Evolutionary conservation across 2,113 vertebrate species (phyloP).

Genomic region (Motacilla alba): DNA sequence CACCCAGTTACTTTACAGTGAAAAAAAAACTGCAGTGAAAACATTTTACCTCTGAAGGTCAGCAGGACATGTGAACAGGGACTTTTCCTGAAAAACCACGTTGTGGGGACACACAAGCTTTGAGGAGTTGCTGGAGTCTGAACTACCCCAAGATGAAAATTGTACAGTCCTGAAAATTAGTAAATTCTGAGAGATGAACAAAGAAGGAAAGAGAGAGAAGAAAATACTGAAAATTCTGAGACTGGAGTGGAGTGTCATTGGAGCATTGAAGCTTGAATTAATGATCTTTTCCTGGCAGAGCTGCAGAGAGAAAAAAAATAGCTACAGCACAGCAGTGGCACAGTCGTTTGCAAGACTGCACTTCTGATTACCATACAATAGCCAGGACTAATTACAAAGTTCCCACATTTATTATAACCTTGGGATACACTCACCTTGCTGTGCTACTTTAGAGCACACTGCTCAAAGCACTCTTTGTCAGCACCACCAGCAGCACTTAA

Average conservation of each 20-base stretch:
- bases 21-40: not conserved
- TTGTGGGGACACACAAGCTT: not conserved
- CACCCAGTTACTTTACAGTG: not conserved
- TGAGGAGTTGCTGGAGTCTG: not conserved
- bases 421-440: not conserved
- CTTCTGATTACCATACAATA: not conserved
- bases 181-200: not conserved
- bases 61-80: rapidly evolving
- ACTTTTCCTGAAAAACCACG: not conserved
- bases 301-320: not conserved
- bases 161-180: not conserved
- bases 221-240: not conserved
- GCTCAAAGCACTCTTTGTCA: not conserved
- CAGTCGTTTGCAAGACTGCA: not conserved
- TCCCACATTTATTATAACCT: not conserved
- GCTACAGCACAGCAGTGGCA: not conserved
- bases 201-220: not conserved
- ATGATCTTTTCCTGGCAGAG: not conserved
- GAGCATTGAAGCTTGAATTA: not conserved
- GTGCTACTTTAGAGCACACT: not conserved
- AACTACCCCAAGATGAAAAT: not conserved
- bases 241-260: not conserved
- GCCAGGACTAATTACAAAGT: not conserved
- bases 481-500: not conserved
- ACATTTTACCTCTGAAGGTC: not conserved